Evolutionary conservation across 2,888 invertebrate genomes (phyloP).

Genomic region (Heliconius ismenius): DNA sequence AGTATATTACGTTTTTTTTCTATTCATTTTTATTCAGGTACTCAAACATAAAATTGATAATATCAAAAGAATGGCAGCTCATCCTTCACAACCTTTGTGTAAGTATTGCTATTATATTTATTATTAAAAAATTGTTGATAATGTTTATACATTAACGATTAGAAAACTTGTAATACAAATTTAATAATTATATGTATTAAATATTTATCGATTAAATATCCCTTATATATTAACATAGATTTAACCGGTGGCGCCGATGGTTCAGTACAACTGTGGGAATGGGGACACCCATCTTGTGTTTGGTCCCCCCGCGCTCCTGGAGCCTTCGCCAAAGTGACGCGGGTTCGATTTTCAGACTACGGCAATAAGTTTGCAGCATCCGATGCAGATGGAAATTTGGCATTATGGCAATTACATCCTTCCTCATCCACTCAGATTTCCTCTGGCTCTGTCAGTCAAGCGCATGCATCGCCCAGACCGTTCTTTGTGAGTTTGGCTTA

Average conservation of each 20-base stretch:
- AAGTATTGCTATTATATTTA: conserved; percentile 78
- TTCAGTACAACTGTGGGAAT: conserved; percentile 98
- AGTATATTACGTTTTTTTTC: conserved; percentile 38
- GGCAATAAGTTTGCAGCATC: conserved; percentile 99
- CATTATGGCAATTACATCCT: conserved; percentile 95
- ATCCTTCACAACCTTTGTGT: conserved; percentile 97
- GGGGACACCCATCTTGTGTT: conserved; percentile 96
- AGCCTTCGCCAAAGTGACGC: conserved; percentile 96
- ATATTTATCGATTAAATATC: neutral
- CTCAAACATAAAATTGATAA: conserved; percentile 97
- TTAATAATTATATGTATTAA: neutral
- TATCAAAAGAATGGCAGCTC: conserved; percentile 96
- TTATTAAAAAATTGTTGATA: neutral
- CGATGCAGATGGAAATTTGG: conserved; percentile 97
- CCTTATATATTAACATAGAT: conserved; percentile 78
- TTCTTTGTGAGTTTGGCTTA: conserved; percentile 88
- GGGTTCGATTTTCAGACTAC: conserved; percentile 97
- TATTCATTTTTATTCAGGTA: conserved; percentile 84
- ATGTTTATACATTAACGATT: neutral
- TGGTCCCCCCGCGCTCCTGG: conserved; percentile 95
- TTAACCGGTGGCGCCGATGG: conserved; percentile 97
- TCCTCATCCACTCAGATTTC: conserved; percentile 76
- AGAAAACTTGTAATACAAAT: neutral
- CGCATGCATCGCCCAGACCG: conserved; percentile 82
- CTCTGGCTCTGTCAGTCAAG: conserved; percentile 77